Base-by-base conservation (phyloP, 2,888 invertebrate species). In the Nomada fucata region DNA sequence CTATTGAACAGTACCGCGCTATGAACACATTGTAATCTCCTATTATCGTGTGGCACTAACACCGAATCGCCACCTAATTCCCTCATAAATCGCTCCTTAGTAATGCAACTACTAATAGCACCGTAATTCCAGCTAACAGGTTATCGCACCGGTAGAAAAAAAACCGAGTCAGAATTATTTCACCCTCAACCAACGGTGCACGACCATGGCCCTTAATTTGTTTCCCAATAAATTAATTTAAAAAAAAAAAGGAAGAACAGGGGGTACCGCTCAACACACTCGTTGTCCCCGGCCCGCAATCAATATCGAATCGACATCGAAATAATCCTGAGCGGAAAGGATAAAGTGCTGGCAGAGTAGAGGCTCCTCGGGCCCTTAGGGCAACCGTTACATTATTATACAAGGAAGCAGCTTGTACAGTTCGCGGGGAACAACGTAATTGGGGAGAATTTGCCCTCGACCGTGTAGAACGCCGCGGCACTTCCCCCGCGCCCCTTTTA, bases 381-480 rank as follows among this genome's bases (percentile, higher is more conserved):
- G 83, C 76, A 72, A 60, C 81, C 67, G 78, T 81, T 84, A 70
- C 76, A 73, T 82, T 83, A 84, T 83, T 84, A 88, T 82, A 84
- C 84, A 61, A 79, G 82, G 76, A 76, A 76, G 72, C 78, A 74
- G 77, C 72, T 83, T 85, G 78, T 76, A 75, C 79, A 77, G 85
- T 83, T 89, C 82, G 81, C 77, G 83, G 86, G 79, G 88, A 89
- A 88, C 78, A 79, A 84, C 87, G 86, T 90, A 90, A 90, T 90
- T 90, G 89, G 85, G 83, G 84, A 82, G 86, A 90, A 90, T 90
- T 89, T 84, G 84, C 85, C 85, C 83, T 79, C 83, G 78, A 89
- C 84, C 79, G 84, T 86, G 85, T 79, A 79, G 86, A 73, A 60
- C 75, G 59, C 64, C 76, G 69, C 69, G 67, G 60, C 52, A 67